These are phyloP conservation scores for Oncorhynchus clarkii DNA, from an alignment of 2,113 vertebrate genomes.

Conservation along the genomic window DNA sequence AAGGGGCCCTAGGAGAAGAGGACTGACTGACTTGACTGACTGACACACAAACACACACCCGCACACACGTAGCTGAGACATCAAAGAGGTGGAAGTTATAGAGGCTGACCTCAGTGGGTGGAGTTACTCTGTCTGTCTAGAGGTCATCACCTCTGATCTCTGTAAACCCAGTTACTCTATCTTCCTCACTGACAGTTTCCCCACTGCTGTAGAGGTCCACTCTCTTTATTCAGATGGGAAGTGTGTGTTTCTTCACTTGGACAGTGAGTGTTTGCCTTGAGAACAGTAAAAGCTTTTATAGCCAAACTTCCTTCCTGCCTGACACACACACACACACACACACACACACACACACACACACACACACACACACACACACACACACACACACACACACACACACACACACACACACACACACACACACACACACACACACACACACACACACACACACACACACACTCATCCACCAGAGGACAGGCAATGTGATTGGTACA, in stretches of 20 bases:
- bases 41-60: no score
- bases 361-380: neutral
- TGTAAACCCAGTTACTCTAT: neutral
- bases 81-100: neutral
- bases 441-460: neutral
- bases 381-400: conserved; percentile 45
- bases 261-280: conserved; percentile 25
- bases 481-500: no score
- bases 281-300: conserved; percentile 44
- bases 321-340: conserved; percentile 17
- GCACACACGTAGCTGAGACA: neutral
- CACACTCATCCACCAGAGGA: no score
- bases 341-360: no score
- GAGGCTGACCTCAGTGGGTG: neutral
- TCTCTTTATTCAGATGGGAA: conserved; percentile 17
- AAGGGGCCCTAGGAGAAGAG: no score
- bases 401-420: neutral
- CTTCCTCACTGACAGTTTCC: neutral
- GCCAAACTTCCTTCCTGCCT: conserved; percentile 62
- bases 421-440: conserved; percentile 1
- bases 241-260: neutral
- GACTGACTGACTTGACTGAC: no score
- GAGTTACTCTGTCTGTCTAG: no score
- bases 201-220: neutral
- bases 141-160: no score